These are phyloP conservation scores for Gorsachius goisagi DNA, from an alignment of 2,113 vertebrate species.

Conservation along the genomic window DNA sequence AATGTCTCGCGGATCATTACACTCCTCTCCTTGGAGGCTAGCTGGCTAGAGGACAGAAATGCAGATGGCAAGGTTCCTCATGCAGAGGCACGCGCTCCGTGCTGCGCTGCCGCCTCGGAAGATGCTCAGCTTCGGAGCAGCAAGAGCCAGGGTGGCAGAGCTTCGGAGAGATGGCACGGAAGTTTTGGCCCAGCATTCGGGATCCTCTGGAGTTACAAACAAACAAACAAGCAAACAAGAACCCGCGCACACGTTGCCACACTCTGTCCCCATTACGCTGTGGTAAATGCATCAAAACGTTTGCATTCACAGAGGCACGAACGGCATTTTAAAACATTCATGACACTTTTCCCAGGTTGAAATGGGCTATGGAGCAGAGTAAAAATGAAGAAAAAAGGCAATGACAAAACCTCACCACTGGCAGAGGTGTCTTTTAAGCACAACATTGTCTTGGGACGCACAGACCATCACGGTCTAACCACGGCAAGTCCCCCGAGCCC, in stretches of 20 bases:
- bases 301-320: not conserved
- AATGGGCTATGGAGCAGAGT: not conserved
- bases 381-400: not conserved
- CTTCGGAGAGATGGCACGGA: not conserved
- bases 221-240: not conserved
- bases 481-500: not conserved
- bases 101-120: not conserved
- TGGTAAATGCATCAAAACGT: not conserved
- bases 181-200: not conserved
- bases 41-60: not conserved
- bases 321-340: not conserved
- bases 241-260: not conserved
- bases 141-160: not conserved
- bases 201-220: not conserved
- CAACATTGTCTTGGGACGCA: not conserved
- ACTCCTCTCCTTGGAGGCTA: not conserved
- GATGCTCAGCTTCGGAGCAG: not conserved
- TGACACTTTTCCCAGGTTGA: not conserved
- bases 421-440: not conserved
- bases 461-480: not conserved
- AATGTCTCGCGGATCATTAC: not conserved
- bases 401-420: not conserved
- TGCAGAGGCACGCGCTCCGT: not conserved
- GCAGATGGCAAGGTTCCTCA: no score
- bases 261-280: not conserved